Conservation (phyloP, 2,113 vertebrate species). For the Gila orcuttii region DNA sequence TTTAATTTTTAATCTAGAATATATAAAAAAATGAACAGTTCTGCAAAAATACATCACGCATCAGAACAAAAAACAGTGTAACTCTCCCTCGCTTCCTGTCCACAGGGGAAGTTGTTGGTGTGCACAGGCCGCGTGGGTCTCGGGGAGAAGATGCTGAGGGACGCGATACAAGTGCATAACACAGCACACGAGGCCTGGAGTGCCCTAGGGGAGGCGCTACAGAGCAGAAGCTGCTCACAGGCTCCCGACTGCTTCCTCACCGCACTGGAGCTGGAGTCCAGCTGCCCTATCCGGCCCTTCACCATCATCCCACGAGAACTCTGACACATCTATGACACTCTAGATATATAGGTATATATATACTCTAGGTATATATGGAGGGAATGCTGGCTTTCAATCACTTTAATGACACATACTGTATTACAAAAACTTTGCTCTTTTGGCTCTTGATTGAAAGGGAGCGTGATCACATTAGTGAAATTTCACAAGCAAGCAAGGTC, state of each 20-base stretch:
- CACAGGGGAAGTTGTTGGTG: slow-evolving; percentile 86
- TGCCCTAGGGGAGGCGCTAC: slow-evolving; percentile 90
- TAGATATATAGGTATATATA: too few species aligned
- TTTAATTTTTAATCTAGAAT: background rate
- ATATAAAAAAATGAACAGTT: background rate
- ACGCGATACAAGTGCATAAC: slow-evolving; percentile 86
- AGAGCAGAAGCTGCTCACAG: slow-evolving; percentile 82
- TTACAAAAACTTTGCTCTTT: background rate
- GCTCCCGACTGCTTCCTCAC: slow-evolving; percentile 93
- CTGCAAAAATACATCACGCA: background rate
- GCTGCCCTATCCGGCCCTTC: slow-evolving; percentile 91
- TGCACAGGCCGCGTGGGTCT: slow-evolving; percentile 82
- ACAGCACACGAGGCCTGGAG: slow-evolving; percentile 93
- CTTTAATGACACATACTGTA: slow-evolving; percentile 11
- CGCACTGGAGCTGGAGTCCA: slow-evolving; percentile 93
- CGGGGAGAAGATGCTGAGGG: slow-evolving; percentile 92
- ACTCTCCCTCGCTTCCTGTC: slow-evolving; percentile 54
- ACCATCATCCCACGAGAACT: slow-evolving; percentile 92
- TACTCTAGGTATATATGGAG: background rate
- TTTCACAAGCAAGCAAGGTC: background rate
- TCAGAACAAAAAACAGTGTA: background rate
- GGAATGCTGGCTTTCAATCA: background rate
- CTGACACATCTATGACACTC: slow-evolving; percentile 63
- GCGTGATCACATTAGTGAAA: background rate
- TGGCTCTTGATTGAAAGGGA: background rate